Base-by-base conservation (phyloP, 2,888 invertebrate species). In the Agriotes lineatus region DNA sequence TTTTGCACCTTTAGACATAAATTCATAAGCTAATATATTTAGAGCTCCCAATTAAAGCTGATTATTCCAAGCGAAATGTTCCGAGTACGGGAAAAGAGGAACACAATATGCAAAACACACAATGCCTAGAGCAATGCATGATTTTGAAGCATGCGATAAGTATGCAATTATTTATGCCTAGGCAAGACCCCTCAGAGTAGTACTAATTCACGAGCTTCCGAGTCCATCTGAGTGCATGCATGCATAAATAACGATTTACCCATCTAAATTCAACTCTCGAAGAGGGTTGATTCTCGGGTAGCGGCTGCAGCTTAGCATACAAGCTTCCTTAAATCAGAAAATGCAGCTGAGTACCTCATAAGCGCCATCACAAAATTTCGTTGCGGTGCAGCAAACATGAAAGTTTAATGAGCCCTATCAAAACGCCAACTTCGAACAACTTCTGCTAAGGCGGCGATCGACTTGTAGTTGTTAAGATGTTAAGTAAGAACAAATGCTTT, bases 201-300 rank as follows among this genome's bases (percentile, higher is more conserved):
- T 44, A 59, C 59, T 63, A 68, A 68, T 68, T 68, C 63, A 63
- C 22, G 68, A 63, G 68, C 62, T 68, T 68, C 68, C 68, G 68
- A 58, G 68, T 68, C 65, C 69, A 65, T 65, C 64, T 65, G 69
- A 69, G 69, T 69, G 63, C 69, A 69, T 65, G 69, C 59, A 69
- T 69, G 69, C 69, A 69, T 69, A 69, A 69, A 65, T 69, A 65
- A 69, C 61, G 65, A 50, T 37, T 9, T 19, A 42, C 25, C 39
- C 48, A 69, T 69, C 60, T 61, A 69, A 65, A 69, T 69, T 69
- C 65, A 60, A 39, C 37, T 65, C 65, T 65, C 65, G 65, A 62
- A 44, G 22, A 48, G 48, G 50, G 45, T 44, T 54, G 54, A 60
- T 67, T 68, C 42, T 50, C 14, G 54, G 44, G 62, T 42, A 67